These are phyloP conservation scores for Ormyrus rosae DNA, from an alignment of 2,888 invertebrate species.

Conservation along the genomic window DNA sequence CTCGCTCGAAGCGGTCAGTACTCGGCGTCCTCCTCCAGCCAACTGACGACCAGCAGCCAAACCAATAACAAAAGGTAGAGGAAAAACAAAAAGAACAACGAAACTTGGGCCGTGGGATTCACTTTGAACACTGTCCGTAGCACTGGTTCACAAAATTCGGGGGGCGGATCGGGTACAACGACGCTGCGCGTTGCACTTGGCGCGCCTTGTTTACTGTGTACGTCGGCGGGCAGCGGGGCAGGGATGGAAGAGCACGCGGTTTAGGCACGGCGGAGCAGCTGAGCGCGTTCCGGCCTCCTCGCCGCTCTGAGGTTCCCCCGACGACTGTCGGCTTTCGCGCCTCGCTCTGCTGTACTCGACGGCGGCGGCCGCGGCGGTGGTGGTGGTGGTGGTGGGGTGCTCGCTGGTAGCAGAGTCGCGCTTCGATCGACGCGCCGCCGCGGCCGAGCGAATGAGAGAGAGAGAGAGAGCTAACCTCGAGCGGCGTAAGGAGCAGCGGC, in stretches of 20 bases:
- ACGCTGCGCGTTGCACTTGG: not conserved
- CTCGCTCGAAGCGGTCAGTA: not conserved
- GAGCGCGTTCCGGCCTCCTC: conserved; percentile 24
- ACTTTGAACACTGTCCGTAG: not conserved
- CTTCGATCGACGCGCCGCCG: conserved; percentile 41
- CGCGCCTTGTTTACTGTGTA: conserved; percentile 11
- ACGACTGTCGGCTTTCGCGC: conserved; percentile 54
- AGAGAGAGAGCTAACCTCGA: too few species aligned
- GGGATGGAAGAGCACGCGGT: conserved; percentile 1
- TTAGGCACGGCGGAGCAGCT: not conserved
- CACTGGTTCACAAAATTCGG: not conserved
- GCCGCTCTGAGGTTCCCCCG: conserved; percentile 51
- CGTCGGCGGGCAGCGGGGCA: not conserved
- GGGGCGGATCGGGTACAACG: too few species aligned
- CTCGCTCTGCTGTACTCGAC: conserved; percentile 29
- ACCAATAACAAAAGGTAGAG: too few species aligned
- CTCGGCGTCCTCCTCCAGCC: not conserved
- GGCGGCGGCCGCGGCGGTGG: conserved; percentile 2
- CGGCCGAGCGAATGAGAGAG: not conserved
- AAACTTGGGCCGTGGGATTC: not conserved
- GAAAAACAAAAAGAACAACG: not conserved
- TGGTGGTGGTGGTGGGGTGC: conserved; percentile 54
- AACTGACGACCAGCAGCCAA: too few species aligned
- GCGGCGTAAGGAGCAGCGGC: too few species aligned
- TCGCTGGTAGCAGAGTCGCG: not conserved